Base-by-base conservation (phyloP, 2,113 vertebrate species). In the Ornithorhynchus anatinus region DNA sequence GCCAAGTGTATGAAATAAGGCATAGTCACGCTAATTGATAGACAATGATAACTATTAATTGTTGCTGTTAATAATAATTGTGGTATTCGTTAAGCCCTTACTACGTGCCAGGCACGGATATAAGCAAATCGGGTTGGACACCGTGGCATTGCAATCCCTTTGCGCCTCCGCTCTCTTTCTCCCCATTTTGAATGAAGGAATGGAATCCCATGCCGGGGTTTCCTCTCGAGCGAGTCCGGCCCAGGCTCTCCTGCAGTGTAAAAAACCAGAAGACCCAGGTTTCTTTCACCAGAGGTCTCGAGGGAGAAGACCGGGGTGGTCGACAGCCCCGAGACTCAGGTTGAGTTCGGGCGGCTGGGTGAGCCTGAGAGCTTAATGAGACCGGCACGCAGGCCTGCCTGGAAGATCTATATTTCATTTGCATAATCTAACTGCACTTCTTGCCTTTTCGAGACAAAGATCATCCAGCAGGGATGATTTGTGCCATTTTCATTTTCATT, bases 241-340 rank as follows among this genome's bases (percentile, higher is more conserved):
- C 42, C 29, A 8, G 15, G 19, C 19, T 36, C n/a, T n/a, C 16
- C 27, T 65, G 19, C 15, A 29, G 17, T 5, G 32, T 50, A 10
- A 48, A 29, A 48, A 48, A 50, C 23, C 3, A 2, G 37, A 13
- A 15, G 5, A 13, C 25, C 25, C 10, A 7, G 4, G 32, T 12
- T 10, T 38, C 38, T 0, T 20, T 16, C 8, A 10, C 23, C 53
- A 1, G 0, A 2, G 4, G 2, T 20, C n/a, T n/a, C 20, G 0
- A 32, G 22, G 20, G 51, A 16, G 19, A 16, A 8, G 29, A 25
- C 1, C 3, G 11, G 19, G 40, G 7, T 2, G 13, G 10, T 17
- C 15, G 22, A 4, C 12, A 43, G 10, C 1, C 16, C 1, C 2
- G 3, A 1, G 20, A 27, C 20, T 60, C 15, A 2, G n/a, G n/a